Conservation (phyloP, 2,888 invertebrate species). For the Erebia ligea region DNA sequence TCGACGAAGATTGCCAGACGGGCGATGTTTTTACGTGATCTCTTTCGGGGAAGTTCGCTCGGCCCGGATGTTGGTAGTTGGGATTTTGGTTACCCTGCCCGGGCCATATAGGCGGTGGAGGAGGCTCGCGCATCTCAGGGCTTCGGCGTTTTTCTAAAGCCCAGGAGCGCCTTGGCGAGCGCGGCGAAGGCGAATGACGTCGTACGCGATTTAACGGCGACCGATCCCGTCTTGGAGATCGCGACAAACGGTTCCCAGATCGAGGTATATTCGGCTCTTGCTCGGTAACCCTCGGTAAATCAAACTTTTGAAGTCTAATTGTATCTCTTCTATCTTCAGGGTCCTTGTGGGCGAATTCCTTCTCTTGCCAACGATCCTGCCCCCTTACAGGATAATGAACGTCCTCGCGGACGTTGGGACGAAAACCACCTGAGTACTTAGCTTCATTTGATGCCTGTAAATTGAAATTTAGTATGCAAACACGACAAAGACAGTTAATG, state of each 20-base stretch:
- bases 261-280: slow-evolving; percentile 45
- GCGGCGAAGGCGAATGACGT: slow-evolving; percentile 65
- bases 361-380: slow-evolving; percentile 58
- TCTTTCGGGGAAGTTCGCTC: slow-evolving; percentile 46
- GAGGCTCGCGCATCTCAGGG: slow-evolving; percentile 59
- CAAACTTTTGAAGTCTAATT: slow-evolving; percentile 45
- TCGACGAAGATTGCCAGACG: slow-evolving; percentile 43
- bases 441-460: slow-evolving; percentile 74
- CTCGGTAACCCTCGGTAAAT: slow-evolving; percentile 44
- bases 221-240: slow-evolving; percentile 65
- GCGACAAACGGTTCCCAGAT: slow-evolving; percentile 51
- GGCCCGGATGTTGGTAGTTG: slow-evolving; percentile 36
- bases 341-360: slow-evolving; percentile 39
- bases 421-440: slow-evolving; percentile 73
- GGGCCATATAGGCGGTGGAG: slow-evolving; percentile 72
- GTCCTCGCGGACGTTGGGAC: slow-evolving; percentile 55
- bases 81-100: slow-evolving; percentile 50
- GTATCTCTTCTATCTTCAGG: slow-evolving; percentile 55
- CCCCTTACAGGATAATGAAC: slow-evolving; percentile 52
- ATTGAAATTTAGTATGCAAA: slow-evolving; percentile 72
- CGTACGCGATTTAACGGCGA: slow-evolving; percentile 64
- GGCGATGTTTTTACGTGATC: slow-evolving; percentile 40
- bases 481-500: slow-evolving; percentile 39
- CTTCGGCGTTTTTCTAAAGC: slow-evolving; percentile 70
- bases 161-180: slow-evolving; percentile 73